Percentiles rank a stretch among this genome's conserved stretches.
Conservation (phyloP, 92 coral and sea anemone genomes). For the Paragorgia papillata region DNA sequence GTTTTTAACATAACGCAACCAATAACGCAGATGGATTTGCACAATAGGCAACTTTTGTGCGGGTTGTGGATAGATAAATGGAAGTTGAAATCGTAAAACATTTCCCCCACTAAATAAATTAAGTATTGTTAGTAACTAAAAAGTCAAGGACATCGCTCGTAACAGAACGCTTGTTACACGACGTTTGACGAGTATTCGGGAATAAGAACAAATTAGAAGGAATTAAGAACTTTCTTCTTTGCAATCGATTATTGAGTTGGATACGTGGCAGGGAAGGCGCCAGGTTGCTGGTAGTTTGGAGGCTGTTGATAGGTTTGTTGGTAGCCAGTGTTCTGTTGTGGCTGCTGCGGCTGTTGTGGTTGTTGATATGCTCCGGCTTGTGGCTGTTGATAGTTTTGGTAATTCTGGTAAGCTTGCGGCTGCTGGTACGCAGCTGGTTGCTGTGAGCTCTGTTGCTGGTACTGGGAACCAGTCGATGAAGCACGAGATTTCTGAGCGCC, state of each 20-base stretch:
- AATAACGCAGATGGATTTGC: too few relatives aligned
- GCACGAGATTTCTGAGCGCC: slow-evolving; percentile 60
- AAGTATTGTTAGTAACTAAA: background rate
- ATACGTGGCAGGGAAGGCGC: background rate
- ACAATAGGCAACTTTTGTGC: too few relatives aligned
- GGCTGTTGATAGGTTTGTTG: slow-evolving; percentile 48
- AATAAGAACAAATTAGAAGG: background rate
- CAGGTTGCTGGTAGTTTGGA: slow-evolving; percentile 33
- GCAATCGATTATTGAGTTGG: slow-evolving; percentile 4
- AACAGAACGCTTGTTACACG: background rate
- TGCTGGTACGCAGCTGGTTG: slow-evolving; percentile 48
- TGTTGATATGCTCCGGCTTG: slow-evolving; percentile 31
- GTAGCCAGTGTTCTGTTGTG: slow-evolving; percentile 51
- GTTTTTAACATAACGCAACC: too few relatives aligned
- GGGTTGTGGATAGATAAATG: too few relatives aligned
- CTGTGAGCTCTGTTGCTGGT: slow-evolving; percentile 51
- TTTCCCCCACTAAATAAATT: too few relatives aligned
- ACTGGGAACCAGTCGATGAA: slow-evolving; percentile 47
- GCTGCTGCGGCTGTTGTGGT: slow-evolving; percentile 33
- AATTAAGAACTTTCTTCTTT: too few relatives aligned
- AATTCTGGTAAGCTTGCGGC: slow-evolving; percentile 21
- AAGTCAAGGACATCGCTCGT: background rate
- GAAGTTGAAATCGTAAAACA: too few relatives aligned
- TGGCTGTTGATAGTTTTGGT: slow-evolving; percentile 44
- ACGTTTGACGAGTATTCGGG: background rate